Evolutionary conservation across 1,140 invertebrate species (phyloP), one percentile per base, ranked within the genome.

Genomic region (Coptotermes formosanus): DNA sequence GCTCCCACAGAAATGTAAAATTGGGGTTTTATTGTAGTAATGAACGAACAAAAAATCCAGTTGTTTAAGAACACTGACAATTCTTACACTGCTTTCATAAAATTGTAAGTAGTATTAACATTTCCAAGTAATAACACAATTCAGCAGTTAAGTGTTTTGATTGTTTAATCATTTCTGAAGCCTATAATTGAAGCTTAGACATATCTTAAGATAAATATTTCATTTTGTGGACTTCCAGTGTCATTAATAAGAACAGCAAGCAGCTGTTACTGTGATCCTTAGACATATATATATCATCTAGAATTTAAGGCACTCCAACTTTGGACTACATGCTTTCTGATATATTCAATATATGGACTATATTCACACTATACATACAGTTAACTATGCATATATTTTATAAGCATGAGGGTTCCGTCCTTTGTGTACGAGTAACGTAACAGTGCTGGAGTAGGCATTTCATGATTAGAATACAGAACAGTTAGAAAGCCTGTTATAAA

Each of bases 121-220:
- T 75, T 30, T 75, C 64, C 9, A 75, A 75, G 25, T 75, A 75
- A 30, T 75, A 75, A 75, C 64, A 75, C 7, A 8, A 25, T 75
- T 75, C 64, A 75, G n/a, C n/a, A 75, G n/a, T 75, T 75, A 30
- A n/a, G 25, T 75, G n/a, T 75, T 75, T 75, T 75, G 64, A 75
- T 75, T 75, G 30, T 59, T 59, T 75, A 14, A 11, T 30, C 0
- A 25, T 75, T 75, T 16, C 25, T 9, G n/a, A 75, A 30, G 25
- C 64, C n/a, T 75, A 25, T 75, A 75, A 75, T 6, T 75, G 64
- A 75, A 75, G 64, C n/a, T 55, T 55, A 19, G 64, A 30, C n/a
- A 75, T n/a, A 64, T 23, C 59, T 64, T 64, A 64, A 19, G 59
- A 64, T 64, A 64, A 64, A 64, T 25, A 75, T 75, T 75, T 75